Evolutionary conservation across 2,888 invertebrate genomes (phyloP).

Genomic region (Hedychridium roseum): DNA sequence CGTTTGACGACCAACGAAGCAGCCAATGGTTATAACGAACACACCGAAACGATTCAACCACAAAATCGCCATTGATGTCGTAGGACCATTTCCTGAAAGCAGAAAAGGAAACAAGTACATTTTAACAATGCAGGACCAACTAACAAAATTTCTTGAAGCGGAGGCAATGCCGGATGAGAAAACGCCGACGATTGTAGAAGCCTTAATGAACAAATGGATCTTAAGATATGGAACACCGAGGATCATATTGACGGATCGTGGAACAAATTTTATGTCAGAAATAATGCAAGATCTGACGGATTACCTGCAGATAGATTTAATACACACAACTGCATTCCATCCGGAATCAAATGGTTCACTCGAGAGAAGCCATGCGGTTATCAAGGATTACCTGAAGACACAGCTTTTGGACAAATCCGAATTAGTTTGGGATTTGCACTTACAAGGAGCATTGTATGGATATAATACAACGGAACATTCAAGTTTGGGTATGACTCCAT

Average conservation of each 20-base stretch:
- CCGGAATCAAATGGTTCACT: too few relatives aligned
- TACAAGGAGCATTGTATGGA: too few relatives aligned
- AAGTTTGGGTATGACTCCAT: too few relatives aligned
- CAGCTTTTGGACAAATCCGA: too few relatives aligned
- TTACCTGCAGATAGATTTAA: too few relatives aligned
- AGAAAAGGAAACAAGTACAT: neutral
- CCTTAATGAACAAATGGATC: neutral
- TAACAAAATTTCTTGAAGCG: neutral
- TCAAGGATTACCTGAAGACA: too few relatives aligned
- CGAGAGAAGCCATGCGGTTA: too few relatives aligned
- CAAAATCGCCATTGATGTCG: constrained; percentile 1
- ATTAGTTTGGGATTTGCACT: too few relatives aligned
- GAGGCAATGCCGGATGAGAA: neutral
- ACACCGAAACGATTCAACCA: neutral
- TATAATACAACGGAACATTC: too few relatives aligned
- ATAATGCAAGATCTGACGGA: too few relatives aligned
- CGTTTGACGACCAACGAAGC: neutral
- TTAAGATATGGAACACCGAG: neutral
- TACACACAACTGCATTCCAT: too few relatives aligned
- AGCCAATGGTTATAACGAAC: constrained; percentile 1
- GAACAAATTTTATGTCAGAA: neutral
- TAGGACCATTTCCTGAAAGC: neutral
- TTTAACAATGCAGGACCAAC: constrained; percentile 2
- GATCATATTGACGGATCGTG: neutral
- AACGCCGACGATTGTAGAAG: neutral